Conservation (phyloP, 2,113 vertebrate genomes). For the Agapornis roseicollis region DNA sequence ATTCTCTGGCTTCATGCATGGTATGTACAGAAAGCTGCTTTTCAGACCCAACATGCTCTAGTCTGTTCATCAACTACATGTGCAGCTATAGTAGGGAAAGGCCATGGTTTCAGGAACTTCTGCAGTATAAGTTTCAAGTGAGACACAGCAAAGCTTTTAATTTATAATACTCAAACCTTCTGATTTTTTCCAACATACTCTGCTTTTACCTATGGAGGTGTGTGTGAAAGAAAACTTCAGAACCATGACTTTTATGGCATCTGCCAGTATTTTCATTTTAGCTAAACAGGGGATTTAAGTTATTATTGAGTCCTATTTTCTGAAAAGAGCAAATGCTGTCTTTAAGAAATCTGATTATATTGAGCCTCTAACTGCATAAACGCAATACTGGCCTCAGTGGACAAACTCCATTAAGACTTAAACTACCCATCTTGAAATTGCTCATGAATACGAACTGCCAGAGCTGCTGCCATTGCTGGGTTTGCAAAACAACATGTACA, state of each 20-base stretch:
- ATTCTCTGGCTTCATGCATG: fast-evolving
- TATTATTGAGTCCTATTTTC: slow-evolving; percentile 56
- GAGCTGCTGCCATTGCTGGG: neutral
- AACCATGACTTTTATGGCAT: neutral
- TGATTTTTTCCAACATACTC: neutral
- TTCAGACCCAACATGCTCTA: fast-evolving
- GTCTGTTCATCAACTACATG: fast-evolving
- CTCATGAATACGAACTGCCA: slow-evolving; percentile 58
- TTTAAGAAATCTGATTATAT: slow-evolving; percentile 62
- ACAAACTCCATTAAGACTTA: slow-evolving; percentile 66
- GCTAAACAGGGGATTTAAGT: slow-evolving; percentile 45
- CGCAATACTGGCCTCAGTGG: slow-evolving; percentile 47
- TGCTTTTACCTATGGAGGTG: neutral
- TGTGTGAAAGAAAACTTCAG: neutral
- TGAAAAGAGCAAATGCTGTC: slow-evolving; percentile 34
- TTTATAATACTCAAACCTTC: neutral
- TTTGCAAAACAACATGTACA: neutral
- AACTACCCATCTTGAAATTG: slow-evolving; percentile 47
- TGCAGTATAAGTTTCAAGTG: neutral
- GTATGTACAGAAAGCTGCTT: neutral
- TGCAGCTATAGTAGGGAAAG: neutral
- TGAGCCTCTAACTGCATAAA: slow-evolving; percentile 55
- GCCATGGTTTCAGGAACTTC: neutral
- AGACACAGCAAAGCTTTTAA: neutral
- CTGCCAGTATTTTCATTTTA: slow-evolving; percentile 55